Conservation (phyloP, 2,113 vertebrate species). For the Tamias sibiricus region DNA sequence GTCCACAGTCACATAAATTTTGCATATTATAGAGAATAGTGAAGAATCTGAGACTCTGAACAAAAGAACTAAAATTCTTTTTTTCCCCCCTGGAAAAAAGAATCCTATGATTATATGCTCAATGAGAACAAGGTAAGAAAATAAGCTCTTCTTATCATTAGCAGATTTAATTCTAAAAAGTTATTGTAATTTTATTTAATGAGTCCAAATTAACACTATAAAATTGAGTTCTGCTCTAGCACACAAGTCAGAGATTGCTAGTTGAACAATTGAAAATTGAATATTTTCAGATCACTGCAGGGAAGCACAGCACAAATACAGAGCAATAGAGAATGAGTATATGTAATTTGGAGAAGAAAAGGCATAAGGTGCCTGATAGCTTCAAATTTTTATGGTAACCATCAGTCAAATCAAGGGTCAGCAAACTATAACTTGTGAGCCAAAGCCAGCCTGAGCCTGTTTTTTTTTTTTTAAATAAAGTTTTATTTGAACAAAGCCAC, state of each 20-base stretch:
- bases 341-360: neutral
- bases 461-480: slow-evolving; percentile 17
- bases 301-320: neutral
- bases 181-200: neutral
- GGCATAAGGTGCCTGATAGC: neutral
- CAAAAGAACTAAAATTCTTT: neutral
- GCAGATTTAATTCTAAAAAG: neutral
- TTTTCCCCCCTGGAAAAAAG: neutral
- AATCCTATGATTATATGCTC: neutral
- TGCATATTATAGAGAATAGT: neutral
- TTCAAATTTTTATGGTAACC: neutral
- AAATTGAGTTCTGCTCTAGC: neutral
- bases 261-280: neutral
- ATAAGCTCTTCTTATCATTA: neutral
- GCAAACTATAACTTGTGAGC: neutral
- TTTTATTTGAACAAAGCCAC: neutral
- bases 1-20: neutral
- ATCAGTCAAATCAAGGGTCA: neutral
- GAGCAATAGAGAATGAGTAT: neutral
- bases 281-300: neutral
- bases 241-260: neutral
- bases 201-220: neutral
- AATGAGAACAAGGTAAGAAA: neutral
- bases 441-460: neutral
- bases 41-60: neutral